These are phyloP conservation scores for Lontra canadensis DNA, from an alignment of 2,113 vertebrate species.

Conservation along the genomic window DNA sequence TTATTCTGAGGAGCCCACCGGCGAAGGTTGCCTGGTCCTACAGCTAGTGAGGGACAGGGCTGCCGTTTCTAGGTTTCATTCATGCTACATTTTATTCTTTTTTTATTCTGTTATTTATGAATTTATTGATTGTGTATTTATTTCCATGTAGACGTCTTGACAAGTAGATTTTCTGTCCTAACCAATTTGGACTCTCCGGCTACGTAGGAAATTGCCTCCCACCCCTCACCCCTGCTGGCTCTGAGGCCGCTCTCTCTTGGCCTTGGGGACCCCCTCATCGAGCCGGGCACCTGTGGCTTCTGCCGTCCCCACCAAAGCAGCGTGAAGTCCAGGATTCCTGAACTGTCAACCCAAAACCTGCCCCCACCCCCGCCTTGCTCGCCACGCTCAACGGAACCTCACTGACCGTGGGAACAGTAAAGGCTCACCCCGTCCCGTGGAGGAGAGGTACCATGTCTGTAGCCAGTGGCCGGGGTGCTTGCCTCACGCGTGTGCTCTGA, in stretches of 20 bases:
- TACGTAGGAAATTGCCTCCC: rapidly evolving
- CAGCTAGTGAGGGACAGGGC: neutral
- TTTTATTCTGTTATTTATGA: neutral
- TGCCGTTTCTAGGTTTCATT: neutral
- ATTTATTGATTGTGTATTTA: neutral
- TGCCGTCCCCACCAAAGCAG: rapidly evolving
- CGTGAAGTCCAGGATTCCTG: neutral
- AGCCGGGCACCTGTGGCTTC: neutral
- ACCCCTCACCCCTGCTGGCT: neutral
- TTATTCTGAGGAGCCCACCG: rapidly evolving
- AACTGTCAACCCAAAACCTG: rapidly evolving
- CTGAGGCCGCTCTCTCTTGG: rapidly evolving
- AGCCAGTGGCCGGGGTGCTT: rapidly evolving
- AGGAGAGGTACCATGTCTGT: rapidly evolving
- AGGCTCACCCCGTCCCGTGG: neutral
- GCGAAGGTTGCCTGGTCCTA: rapidly evolving
- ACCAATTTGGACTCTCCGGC: rapidly evolving
- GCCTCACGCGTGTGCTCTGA: neutral
- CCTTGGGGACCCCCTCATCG: rapidly evolving
- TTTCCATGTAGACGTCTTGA: neutral
- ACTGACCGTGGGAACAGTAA: rapidly evolving
- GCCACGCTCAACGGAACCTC: rapidly evolving
- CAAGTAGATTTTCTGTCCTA: no score
- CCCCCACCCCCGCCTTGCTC: rapidly evolving
- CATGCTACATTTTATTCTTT: neutral